A percentile compares a stretch with the other conserved stretches of the same genome.
Evolutionary conservation across 1,140 invertebrate species (phyloP).

Genomic region (Andrena cerasifolii): DNA sequence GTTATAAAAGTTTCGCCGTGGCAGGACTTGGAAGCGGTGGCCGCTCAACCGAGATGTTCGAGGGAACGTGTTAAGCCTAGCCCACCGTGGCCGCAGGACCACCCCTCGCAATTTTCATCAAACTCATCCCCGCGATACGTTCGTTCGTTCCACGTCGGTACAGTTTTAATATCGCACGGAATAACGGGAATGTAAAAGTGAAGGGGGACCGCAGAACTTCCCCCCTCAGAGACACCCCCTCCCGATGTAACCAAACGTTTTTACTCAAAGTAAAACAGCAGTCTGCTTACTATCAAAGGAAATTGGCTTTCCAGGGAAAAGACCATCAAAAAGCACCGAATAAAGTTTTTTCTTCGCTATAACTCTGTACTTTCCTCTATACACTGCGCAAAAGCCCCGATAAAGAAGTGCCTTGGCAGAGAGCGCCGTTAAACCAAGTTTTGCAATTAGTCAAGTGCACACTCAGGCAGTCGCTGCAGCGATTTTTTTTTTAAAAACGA

Average conservation of each 20-base stretch:
- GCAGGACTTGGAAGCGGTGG: neutral
- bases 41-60: no score
- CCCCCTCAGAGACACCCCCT: no score
- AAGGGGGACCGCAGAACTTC: neutral
- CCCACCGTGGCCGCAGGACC: no score
- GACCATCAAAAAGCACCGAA: no score
- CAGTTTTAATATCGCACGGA: neutral
- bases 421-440: neutral
- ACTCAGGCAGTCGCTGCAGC: neutral
- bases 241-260: neutral
- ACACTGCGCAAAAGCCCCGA: neutral
- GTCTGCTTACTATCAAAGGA: neutral
- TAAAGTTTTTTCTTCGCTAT: neutral
- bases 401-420: no score
- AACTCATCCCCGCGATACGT: no score
- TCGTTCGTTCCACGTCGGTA: neutral
- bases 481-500: neutral
- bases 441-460: neutral
- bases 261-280: neutral
- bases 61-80: no score
- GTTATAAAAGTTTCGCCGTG: slow-evolving; percentile 2
- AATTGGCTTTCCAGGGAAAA: neutral
- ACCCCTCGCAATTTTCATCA: no score
- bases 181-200: neutral
- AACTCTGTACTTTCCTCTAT: neutral